Base-by-base conservation (phyloP, 2,797 vertebrate species). In the Megalops cyprinoides region DNA sequence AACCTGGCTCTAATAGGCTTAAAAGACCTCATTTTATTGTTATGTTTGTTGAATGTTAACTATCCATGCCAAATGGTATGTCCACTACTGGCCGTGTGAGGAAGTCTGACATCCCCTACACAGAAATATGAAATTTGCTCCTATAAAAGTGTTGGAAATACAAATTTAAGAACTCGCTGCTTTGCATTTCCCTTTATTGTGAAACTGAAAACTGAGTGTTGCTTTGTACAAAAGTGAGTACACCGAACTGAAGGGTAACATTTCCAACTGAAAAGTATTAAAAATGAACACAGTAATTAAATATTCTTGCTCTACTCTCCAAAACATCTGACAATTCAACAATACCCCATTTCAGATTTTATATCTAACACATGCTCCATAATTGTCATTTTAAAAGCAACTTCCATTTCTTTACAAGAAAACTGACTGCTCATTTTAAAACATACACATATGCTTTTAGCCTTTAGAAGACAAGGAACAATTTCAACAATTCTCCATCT, bases 391-490 rank as follows among this genome's bases (percentile, higher is more conserved):
- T 28, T 31, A 60, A 28, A 60, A 60, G 31, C 1, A 60, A 60
- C 1, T 4, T n/a, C 9, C 12, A 53, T 53, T 53, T 53, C 20
- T 56, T 56, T 56, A 60, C n/a, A 60, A 60, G 58, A 2, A 60
- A 65, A 65, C 14, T 20, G 60, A 2, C 28, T 65, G 28, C 28
- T 65, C 10, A 60, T 60, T 28, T 60, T n/a, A 56, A n/a, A 58
- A 58, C n/a, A n/a, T n/a, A 31, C 12, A 34, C 34, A 31, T 34
- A 31, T 14, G 31, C 60, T 65, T 65, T 31, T 65, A 34, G 60
- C 31, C 60, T 65, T 65, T 34, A 14, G 34, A 65, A 65, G 60
- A 65, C 60, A 34, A 34, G 60, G 60, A 60, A 65, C 18, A 65
- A n/a, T 25, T 14, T 65, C 34, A 10, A 3, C 60, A 9, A 31